Conservation (phyloP, 1,140 invertebrate species). For the Colletes gigas region DNA sequence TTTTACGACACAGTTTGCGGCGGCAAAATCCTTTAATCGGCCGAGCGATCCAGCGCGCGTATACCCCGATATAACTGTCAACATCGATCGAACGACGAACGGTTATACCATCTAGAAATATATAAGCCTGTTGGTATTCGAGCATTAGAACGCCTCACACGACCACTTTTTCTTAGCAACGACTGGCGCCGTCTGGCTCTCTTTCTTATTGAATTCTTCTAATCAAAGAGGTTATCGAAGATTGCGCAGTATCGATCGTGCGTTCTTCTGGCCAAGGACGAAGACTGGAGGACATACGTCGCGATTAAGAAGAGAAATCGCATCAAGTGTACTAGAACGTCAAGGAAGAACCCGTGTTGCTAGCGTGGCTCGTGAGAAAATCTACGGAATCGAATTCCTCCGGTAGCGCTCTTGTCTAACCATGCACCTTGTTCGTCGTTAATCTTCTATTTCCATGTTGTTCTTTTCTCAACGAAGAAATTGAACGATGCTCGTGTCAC, state of each 20-base stretch:
- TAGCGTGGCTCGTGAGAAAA: slow-evolving; percentile 31
- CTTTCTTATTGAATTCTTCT: slow-evolving; percentile 56
- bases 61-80: slow-evolving; percentile 38
- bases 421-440: neutral
- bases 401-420: neutral
- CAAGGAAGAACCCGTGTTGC: slow-evolving; percentile 28
- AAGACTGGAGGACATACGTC: slow-evolving; percentile 34
- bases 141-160: slow-evolving; percentile 53
- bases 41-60: neutral
- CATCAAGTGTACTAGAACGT: neutral
- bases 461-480: neutral
- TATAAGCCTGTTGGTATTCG: slow-evolving; percentile 37
- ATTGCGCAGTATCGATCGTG: slow-evolving; percentile 43
- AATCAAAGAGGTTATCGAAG: slow-evolving; percentile 56
- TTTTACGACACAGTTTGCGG: neutral
- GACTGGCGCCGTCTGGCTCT: slow-evolving; percentile 54
- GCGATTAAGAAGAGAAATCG: slow-evolving; percentile 54
- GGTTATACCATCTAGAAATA: slow-evolving; percentile 39
- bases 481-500: neutral
- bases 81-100: slow-evolving; percentile 25
- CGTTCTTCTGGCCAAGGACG: slow-evolving; percentile 50
- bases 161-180: slow-evolving; percentile 44
- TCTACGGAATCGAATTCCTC: slow-evolving; percentile 5
- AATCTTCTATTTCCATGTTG: neutral
- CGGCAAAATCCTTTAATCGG: slow-evolving; percentile 11